phyloP scores from a whole-genome alignment of 2,113 vertebrate genomes.

The Vanacampus margaritifer region DNA sequence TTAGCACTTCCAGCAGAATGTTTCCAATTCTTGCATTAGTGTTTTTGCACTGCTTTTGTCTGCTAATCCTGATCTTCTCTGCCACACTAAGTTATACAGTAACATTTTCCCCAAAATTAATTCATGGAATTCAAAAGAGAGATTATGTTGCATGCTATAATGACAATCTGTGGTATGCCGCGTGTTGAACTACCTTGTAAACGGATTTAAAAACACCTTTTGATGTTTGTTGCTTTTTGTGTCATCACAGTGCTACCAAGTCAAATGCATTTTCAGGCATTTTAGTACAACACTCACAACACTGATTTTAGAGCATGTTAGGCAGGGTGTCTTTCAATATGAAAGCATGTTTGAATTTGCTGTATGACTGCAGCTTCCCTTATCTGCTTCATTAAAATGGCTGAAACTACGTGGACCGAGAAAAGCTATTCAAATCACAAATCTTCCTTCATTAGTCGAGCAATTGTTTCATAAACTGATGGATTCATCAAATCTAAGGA shows the following conservation, averaged over 20 bases:
- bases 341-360: slow-evolving; percentile 15
- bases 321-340: slow-evolving; percentile 14
- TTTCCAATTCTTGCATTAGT: neutral
- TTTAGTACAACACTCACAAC: slow-evolving; percentile 16
- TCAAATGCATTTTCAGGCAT: slow-evolving; percentile 27
- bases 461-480: slow-evolving; percentile 26
- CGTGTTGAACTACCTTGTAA: slow-evolving; percentile 21
- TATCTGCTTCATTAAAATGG: slow-evolving; percentile 11
- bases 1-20: neutral
- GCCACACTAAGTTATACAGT: slow-evolving; percentile 6
- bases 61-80: slow-evolving; percentile 19
- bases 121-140: slow-evolving; percentile 30
- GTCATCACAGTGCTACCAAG: slow-evolving; percentile 4
- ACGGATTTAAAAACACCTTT: slow-evolving; percentile 19
- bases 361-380: slow-evolving; percentile 19
- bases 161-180: slow-evolving; percentile 36
- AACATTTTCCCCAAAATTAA: slow-evolving; percentile 6
- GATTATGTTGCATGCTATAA: slow-evolving; percentile 20
- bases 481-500: slow-evolving; percentile 25
- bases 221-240: slow-evolving; percentile 20
- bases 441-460: slow-evolving; percentile 1
- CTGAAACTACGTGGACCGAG: slow-evolving; percentile 14
- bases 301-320: slow-evolving; percentile 29
- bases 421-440: neutral
- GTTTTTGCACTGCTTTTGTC: slow-evolving; percentile 4